phyloP scores from a whole-genome alignment of 35 echinoderm and acorn worm species.

The Strongylocentrotus purpuratus region DNA sequence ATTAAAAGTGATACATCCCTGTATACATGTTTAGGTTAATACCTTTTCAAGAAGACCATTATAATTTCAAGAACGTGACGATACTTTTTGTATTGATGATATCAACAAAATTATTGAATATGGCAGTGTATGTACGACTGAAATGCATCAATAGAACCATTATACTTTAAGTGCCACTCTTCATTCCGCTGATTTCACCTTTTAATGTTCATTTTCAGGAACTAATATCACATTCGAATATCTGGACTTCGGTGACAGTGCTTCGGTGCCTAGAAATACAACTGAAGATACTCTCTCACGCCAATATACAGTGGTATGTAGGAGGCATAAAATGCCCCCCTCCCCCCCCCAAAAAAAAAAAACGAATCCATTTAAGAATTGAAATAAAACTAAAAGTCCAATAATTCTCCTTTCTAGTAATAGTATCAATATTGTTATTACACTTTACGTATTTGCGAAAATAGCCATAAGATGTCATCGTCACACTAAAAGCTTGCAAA shows the following conservation, averaged over 20 bases:
- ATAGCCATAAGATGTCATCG: neutral
- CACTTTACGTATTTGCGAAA: neutral
- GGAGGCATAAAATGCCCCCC: neutral
- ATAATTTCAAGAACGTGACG: too few relatives aligned
- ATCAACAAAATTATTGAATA: too few relatives aligned
- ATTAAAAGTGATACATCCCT: too few relatives aligned
- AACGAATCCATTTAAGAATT: neutral
- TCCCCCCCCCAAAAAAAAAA: too few relatives aligned
- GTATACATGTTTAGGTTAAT: too few relatives aligned
- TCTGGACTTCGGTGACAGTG: constrained; percentile 27
- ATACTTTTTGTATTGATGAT: too few relatives aligned
- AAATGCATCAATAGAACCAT: too few relatives aligned
- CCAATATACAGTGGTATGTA: neutral
- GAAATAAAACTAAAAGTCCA: neutral
- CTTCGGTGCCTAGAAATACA: neutral
- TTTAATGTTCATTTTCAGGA: neutral
- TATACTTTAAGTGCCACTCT: too few relatives aligned
- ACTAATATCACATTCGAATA: constrained; percentile 14
- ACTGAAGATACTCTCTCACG: neutral
- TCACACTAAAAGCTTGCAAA: neutral
- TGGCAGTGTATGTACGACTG: too few relatives aligned
- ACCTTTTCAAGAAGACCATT: too few relatives aligned
- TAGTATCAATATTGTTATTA: too few relatives aligned
- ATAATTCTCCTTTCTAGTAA: too few relatives aligned
- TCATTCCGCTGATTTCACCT: neutral